Evolutionary conservation across 2,113 vertebrate species (phyloP).

Genomic region (Bos taurus): ARS-UCD2.0 NC_037338.1:99596001-99596500

Average conservation of each 20-base stretch:
- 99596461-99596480: neutral
- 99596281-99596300: neutral
- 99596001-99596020: slow-evolving; percentile 43
- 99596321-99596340: slow-evolving; percentile 59
- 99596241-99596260: neutral
- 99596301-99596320: slow-evolving; percentile 14
- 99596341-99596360: neutral
- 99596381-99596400: neutral
- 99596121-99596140: slow-evolving; percentile 61
- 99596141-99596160: slow-evolving; percentile 37
- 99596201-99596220: neutral
- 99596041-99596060: slow-evolving; percentile 49
- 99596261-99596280: neutral
- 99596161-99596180: neutral
- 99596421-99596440: neutral
- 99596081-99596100: neutral
- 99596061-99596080: slow-evolving; percentile 55
- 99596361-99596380: neutral
- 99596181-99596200: neutral
- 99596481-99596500: neutral
- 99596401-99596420: neutral
- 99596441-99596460: neutral
- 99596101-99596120: neutral
- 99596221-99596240: neutral
- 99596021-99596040: slow-evolving; percentile 35